Percentiles rank a stretch among this genome's conserved stretches.
These are phyloP conservation scores for Phania funesta DNA, from an alignment of 2,888 invertebrate genomes.

Conservation along the genomic window DNA sequence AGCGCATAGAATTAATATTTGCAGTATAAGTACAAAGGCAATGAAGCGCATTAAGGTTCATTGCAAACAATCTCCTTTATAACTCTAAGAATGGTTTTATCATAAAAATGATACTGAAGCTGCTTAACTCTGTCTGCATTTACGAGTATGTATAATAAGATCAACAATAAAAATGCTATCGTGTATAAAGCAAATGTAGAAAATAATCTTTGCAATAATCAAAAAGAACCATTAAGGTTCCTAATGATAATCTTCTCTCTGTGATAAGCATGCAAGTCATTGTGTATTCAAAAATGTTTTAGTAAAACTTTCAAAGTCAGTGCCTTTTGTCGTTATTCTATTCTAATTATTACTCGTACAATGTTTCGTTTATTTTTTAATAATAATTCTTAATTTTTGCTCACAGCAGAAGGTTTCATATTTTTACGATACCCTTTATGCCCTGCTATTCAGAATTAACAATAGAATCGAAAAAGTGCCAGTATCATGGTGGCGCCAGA, in stretches of 20 bases:
- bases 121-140: not conserved
- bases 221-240: not conserved
- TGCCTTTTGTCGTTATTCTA: too few relatives aligned
- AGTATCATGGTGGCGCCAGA: too few relatives aligned
- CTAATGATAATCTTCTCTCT: not conserved
- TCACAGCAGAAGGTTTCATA: too few relatives aligned
- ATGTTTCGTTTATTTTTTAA: too few relatives aligned
- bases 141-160: not conserved
- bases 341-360: too few relatives aligned
- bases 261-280: not conserved
- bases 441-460: too few relatives aligned
- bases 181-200: not conserved
- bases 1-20: slow-evolving; percentile 12
- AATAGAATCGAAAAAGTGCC: too few relatives aligned
- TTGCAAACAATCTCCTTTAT: slow-evolving; percentile 19
- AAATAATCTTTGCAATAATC: not conserved
- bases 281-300: too few relatives aligned
- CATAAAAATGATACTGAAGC: slow-evolving; percentile 14
- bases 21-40: not conserved
- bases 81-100: slow-evolving; percentile 39
- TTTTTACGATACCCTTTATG: too few relatives aligned
- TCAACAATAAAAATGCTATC: not conserved
- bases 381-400: too few relatives aligned
- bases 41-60: not conserved
- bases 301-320: not conserved